These are phyloP conservation scores for Cathartes aura DNA, from an alignment of 2,113 vertebrate species.

Conservation along the genomic window DNA sequence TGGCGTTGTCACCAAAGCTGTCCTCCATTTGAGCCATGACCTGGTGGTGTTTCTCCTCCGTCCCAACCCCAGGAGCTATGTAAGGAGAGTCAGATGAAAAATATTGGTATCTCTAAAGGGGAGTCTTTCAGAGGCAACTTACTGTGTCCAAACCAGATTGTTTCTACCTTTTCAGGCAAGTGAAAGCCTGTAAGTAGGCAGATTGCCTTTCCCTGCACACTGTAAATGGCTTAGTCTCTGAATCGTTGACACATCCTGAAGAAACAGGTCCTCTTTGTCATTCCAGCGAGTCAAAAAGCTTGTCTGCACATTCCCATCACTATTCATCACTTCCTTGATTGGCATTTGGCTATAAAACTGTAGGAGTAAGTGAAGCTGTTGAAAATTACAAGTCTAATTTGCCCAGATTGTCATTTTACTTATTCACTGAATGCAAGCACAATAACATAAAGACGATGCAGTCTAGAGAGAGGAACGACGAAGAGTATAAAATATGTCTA, in stretches of 20 bases:
- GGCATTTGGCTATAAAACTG: constrained; percentile 18
- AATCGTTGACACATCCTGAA: background rate
- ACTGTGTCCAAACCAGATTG: background rate
- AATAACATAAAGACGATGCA: background rate
- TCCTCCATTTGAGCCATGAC: background rate
- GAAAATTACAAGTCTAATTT: constrained; percentile 40
- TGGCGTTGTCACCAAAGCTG: background rate
- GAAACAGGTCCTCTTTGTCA: background rate
- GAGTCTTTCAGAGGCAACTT: background rate
- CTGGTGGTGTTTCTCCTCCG: background rate
- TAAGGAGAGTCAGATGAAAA: background rate
- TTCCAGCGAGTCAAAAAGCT: background rate
- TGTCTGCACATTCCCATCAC: background rate
- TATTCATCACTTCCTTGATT: constrained; percentile 34
- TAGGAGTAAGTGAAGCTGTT: constrained; percentile 32
- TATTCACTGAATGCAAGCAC: background rate
- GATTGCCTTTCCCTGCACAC: background rate
- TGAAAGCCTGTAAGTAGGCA: background rate
- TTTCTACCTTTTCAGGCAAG: background rate
- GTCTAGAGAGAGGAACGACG: background rate
- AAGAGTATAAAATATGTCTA: background rate
- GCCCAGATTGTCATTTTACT: constrained; percentile 24
- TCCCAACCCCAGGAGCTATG: background rate
- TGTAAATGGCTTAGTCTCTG: background rate
- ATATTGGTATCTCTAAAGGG: accelerated